These are phyloP conservation scores for Chrysogorgia sp. DNA, from an alignment of 92 coral and sea anemone species.

Conservation along the genomic window DNA sequence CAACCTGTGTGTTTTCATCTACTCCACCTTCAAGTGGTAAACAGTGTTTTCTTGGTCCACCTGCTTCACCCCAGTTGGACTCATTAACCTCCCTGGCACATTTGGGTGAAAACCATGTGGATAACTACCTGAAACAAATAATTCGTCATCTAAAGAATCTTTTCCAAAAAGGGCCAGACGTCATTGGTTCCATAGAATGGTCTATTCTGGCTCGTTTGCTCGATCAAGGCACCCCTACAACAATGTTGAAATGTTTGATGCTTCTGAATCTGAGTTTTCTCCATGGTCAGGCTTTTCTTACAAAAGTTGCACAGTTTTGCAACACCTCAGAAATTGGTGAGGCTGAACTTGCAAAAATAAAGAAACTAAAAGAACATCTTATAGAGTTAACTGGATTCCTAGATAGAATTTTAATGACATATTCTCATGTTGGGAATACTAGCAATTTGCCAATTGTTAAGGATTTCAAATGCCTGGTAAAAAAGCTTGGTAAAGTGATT, in stretches of 20 bases:
- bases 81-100: background rate
- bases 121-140: background rate
- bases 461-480: conserved; percentile 14
- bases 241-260: background rate
- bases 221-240: background rate
- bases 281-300: conserved; percentile 5
- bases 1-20: no score
- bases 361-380: background rate
- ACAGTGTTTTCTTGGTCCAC: no score
- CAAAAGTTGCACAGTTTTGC: background rate
- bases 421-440: background rate
- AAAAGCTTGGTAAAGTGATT: conserved; percentile 6
- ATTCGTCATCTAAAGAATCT: background rate
- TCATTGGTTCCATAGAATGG: background rate
- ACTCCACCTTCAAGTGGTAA: no score
- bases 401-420: conserved; percentile 16
- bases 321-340: background rate
- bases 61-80: no score
- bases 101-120: background rate
- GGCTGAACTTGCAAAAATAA: conserved; percentile 1
- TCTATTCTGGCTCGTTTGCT: background rate
- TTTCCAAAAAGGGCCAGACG: background rate
- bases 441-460: background rate
- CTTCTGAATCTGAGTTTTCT: conserved; percentile 2
- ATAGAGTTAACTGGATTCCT: conserved; percentile 4